A percentile compares a stretch with the other conserved stretches of the same genome.
These are phyloP conservation scores for Maniola jurtina DNA, from an alignment of 1,140 invertebrate genomes.

Conservation along the genomic window DNA sequence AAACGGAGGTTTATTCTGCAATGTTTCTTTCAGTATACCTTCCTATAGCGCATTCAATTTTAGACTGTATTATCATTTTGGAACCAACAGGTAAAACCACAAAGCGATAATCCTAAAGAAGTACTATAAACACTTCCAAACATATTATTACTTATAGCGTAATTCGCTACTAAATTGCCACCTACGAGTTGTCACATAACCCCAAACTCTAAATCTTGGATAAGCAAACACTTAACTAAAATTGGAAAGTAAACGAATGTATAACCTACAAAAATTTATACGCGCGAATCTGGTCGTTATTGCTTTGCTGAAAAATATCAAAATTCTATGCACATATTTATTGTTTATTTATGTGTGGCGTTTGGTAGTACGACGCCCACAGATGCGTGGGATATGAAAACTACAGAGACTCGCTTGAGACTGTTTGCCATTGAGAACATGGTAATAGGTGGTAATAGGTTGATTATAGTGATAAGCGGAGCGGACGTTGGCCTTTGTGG, in stretches of 20 bases:
- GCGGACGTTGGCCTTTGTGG: not conserved
- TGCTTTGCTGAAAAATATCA: conserved; percentile 11
- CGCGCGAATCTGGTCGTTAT: conserved; percentile 28
- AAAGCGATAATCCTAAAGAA: not conserved
- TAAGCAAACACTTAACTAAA: conserved; percentile 47
- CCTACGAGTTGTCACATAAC: conserved; percentile 32
- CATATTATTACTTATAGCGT: conserved; percentile 2
- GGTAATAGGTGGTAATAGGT: conserved; percentile 11
- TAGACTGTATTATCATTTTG: too few relatives aligned
- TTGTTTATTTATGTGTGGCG: conserved; percentile 16
- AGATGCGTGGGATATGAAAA: conserved; percentile 39
- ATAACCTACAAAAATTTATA: not conserved
- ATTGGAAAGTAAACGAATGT: conserved; percentile 52
- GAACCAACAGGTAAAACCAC: too few relatives aligned
- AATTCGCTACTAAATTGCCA: conserved; percentile 30
- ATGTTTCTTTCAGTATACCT: too few relatives aligned
- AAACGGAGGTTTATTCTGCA: too few relatives aligned
- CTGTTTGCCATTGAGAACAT: conserved; percentile 32
- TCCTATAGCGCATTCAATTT: too few relatives aligned
- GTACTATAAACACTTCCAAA: not conserved
- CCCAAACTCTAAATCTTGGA: conserved; percentile 35
- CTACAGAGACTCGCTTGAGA: conserved; percentile 30
- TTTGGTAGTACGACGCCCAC: conserved; percentile 35
- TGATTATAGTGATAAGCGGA: conserved; percentile 14
- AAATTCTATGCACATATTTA: conserved; percentile 18